A percentile compares a stretch with the other conserved stretches of the same genome.
These are phyloP conservation scores for Enteromius fasciolatus DNA, from an alignment of 2,797 vertebrate species.

Conservation along the genomic window DNA sequence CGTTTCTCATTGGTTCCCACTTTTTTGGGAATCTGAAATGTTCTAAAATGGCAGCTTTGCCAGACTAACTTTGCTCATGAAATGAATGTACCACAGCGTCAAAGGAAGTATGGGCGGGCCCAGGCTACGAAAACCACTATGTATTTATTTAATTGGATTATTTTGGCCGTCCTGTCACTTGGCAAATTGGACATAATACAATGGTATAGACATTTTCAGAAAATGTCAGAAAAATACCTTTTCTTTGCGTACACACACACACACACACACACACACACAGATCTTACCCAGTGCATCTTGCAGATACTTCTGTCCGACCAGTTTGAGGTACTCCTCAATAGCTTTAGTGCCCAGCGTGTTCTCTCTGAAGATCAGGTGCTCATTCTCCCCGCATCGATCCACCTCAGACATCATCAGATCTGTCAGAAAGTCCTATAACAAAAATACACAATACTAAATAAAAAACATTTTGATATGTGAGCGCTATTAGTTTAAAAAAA, in stretches of 20 bases:
- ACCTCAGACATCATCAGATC: slow-evolving; percentile 99
- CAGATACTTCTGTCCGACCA: slow-evolving; percentile 98
- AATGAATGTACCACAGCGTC: too few relatives aligned
- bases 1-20: too few relatives aligned
- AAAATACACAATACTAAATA: slow-evolving; percentile 17
- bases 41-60: too few relatives aligned
- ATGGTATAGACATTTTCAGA: not conserved
- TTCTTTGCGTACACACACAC: not conserved
- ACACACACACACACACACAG: not conserved
- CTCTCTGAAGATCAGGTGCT: slow-evolving; percentile 98
- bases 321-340: slow-evolving; percentile 98
- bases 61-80: too few relatives aligned
- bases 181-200: not conserved
- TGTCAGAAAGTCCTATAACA: slow-evolving; percentile 92
- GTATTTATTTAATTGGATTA: not conserved
- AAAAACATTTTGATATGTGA: not conserved
- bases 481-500: not conserved
- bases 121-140: not conserved
- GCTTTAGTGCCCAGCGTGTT: slow-evolving; percentile 98
- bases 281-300: slow-evolving; percentile 94
- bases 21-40: too few relatives aligned
- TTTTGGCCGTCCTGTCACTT: not conserved
- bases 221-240: not conserved
- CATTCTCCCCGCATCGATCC: slow-evolving; percentile 97
- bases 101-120: too few relatives aligned